Conservation (phyloP, 2,113 vertebrate species). For the Cynoglossus semilaevis region DNA sequence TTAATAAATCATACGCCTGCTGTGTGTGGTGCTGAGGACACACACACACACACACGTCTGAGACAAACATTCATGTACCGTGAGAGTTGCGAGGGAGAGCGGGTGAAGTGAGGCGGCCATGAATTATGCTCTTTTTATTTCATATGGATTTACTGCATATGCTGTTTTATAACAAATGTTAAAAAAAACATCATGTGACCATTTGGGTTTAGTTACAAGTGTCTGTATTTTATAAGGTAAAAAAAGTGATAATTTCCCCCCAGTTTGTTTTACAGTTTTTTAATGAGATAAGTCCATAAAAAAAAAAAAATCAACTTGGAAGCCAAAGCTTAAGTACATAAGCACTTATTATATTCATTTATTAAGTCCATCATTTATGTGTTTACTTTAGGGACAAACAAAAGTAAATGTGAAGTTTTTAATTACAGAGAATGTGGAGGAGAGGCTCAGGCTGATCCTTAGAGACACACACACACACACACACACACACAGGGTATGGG, state of each 20-base stretch:
- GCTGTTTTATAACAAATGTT: too few species aligned
- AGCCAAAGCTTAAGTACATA: background rate
- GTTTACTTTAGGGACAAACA: too few species aligned
- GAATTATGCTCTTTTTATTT: background rate
- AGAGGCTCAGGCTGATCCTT: background rate
- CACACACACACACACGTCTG: slow-evolving; percentile 38
- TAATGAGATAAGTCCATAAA: too few species aligned
- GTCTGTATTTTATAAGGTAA: too few species aligned
- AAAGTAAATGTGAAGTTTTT: background rate
- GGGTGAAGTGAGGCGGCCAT: too few species aligned
- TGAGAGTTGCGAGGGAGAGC: background rate
- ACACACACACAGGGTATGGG: background rate
- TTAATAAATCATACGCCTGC: slow-evolving; percentile 72
- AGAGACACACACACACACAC: background rate
- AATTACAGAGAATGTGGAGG: background rate
- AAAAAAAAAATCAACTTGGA: too few species aligned
- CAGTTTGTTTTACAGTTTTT: too few species aligned
- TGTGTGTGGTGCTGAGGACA: slow-evolving; percentile 50
- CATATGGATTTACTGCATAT: background rate
- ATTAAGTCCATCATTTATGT: background rate
- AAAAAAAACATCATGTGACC: too few species aligned
- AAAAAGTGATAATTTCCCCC: too few species aligned
- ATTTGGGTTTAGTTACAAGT: too few species aligned
- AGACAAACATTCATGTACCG: slow-evolving; percentile 2
- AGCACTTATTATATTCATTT: background rate